Percentiles rank a stretch among this genome's conserved stretches.
These are phyloP conservation scores for Acrobasis suavella DNA, from an alignment of 2,888 invertebrate species.

Conservation along the genomic window DNA sequence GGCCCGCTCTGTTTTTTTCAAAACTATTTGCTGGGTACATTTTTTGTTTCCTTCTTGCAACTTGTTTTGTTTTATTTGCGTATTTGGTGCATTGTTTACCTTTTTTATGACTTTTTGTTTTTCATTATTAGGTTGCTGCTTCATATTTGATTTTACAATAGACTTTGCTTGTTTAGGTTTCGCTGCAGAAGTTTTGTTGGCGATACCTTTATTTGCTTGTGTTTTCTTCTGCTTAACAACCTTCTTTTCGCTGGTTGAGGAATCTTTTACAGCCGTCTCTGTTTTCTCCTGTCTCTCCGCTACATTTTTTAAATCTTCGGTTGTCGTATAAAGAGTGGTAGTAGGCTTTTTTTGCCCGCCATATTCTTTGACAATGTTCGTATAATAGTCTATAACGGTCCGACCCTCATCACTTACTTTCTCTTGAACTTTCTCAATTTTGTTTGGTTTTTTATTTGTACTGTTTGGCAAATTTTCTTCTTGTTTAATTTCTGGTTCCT, in stretches of 20 bases:
- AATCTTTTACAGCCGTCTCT: constrained; percentile 55
- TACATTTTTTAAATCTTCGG: constrained; percentile 83
- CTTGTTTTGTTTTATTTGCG: constrained; percentile 40
- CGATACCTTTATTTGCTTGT: constrained; percentile 40
- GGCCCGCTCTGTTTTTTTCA: constrained; percentile 71
- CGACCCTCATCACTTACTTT: constrained; percentile 84
- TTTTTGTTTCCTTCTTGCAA: constrained; percentile 42
- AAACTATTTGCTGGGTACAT: constrained; percentile 53
- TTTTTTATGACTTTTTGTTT: constrained; percentile 33
- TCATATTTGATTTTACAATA: constrained; percentile 26
- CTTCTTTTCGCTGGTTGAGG: constrained; percentile 48
- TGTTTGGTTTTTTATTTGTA: constrained; percentile 40
- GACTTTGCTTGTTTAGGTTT: constrained; percentile 45
- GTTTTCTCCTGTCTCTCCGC: constrained; percentile 80
- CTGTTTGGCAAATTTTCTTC: constrained; percentile 37
- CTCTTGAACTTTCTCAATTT: constrained; percentile 51
- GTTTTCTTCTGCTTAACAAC: constrained; percentile 44
- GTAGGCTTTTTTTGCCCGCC: constrained; percentile 77
- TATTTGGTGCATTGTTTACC: constrained; percentile 32
- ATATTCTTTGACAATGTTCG: constrained; percentile 89
- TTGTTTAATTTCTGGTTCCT: constrained; percentile 53
- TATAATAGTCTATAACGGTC: constrained; percentile 90
- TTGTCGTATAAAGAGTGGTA: constrained; percentile 82
- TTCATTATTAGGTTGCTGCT: constrained; percentile 26
- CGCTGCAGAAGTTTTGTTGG: constrained; percentile 35